A percentile compares a stretch with the other conserved stretches of the same genome.
phyloP scores from a whole-genome alignment of 2,113 vertebrate species.

The Laticauda laticaudata region DNA sequence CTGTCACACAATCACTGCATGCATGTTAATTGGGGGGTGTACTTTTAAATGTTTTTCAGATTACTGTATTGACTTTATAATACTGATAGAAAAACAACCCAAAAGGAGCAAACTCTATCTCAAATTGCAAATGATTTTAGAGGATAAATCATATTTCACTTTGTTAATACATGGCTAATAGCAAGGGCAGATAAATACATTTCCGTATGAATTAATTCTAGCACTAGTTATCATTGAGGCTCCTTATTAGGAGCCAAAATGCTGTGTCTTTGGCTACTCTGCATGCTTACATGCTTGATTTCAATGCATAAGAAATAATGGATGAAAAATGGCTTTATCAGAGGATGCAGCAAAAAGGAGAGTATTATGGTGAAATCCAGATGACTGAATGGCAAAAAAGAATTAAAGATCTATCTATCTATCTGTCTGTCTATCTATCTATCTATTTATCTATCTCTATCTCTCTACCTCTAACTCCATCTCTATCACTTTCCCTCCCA shows the following conservation, averaged over 20 bases:
- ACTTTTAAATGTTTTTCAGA: not conserved
- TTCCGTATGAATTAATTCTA: not conserved
- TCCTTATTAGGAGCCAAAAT: not conserved
- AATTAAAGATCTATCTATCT: not conserved
- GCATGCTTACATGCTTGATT: not conserved
- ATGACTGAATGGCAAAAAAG: not conserved
- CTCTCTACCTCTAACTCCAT: too few relatives aligned
- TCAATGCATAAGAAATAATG: not conserved
- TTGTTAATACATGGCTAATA: not conserved
- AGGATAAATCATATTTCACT: not conserved
- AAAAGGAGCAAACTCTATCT: not conserved
- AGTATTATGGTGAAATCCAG: not conserved
- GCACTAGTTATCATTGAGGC: not conserved
- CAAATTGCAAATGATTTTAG: not conserved
- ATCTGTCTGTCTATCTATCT: too few relatives aligned
- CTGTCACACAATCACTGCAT: not conserved
- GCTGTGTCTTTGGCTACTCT: not conserved
- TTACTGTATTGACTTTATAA: not conserved
- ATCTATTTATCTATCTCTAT: too few relatives aligned
- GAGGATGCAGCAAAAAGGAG: not conserved
- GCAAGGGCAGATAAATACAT: not conserved
- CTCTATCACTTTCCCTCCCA: not conserved
- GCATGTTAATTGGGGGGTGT: slow-evolving; percentile 5
- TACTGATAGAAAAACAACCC: not conserved
- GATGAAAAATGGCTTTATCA: not conserved